These are phyloP conservation scores for Epirrita christyi DNA, from an alignment of 2,888 invertebrate species.

Conservation along the genomic window DNA sequence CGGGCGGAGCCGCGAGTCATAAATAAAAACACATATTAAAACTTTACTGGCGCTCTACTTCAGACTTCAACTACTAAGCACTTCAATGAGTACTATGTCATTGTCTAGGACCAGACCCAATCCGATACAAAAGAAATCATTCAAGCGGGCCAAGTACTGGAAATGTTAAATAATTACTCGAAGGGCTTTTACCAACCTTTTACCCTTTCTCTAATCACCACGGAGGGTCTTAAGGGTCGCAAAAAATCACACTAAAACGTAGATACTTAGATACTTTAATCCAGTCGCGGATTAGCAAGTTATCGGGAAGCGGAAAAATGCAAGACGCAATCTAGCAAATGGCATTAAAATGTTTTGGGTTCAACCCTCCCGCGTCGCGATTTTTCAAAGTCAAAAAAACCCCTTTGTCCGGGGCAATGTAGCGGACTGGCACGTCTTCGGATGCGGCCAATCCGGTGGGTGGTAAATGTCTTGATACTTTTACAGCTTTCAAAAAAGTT, in stretches of 20 bases:
- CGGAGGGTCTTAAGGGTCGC: slow-evolving; percentile 65
- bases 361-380: slow-evolving; percentile 80
- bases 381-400: slow-evolving; percentile 84
- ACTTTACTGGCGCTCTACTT: slow-evolving; percentile 11
- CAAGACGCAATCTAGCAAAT: slow-evolving; percentile 85
- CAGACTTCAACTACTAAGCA: slow-evolving; percentile 2
- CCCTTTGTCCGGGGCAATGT: slow-evolving; percentile 77
- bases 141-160: slow-evolving; percentile 55
- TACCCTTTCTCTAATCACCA: slow-evolving; percentile 73
- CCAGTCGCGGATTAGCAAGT: slow-evolving; percentile 81
- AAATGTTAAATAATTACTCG: slow-evolving; percentile 78
- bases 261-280: slow-evolving; percentile 74
- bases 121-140: slow-evolving; percentile 51
- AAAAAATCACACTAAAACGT: slow-evolving; percentile 83
- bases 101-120: slow-evolving; percentile 23
- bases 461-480: slow-evolving; percentile 62
- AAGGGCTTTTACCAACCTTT: slow-evolving; percentile 68
- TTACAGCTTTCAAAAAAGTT: neutral
- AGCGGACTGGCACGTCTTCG: slow-evolving; percentile 82
- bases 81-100: slow-evolving; percentile 29
- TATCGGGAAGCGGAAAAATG: slow-evolving; percentile 76
- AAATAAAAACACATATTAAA: slow-evolving; percentile 18
- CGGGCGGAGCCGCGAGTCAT: no score
- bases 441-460: slow-evolving; percentile 66
- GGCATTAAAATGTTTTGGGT: slow-evolving; percentile 84